Percentiles rank a stretch among this genome's conserved stretches.
These are phyloP conservation scores for Pluvialis apricaria DNA, from an alignment of 2,113 vertebrate species.

Conservation along the genomic window DNA sequence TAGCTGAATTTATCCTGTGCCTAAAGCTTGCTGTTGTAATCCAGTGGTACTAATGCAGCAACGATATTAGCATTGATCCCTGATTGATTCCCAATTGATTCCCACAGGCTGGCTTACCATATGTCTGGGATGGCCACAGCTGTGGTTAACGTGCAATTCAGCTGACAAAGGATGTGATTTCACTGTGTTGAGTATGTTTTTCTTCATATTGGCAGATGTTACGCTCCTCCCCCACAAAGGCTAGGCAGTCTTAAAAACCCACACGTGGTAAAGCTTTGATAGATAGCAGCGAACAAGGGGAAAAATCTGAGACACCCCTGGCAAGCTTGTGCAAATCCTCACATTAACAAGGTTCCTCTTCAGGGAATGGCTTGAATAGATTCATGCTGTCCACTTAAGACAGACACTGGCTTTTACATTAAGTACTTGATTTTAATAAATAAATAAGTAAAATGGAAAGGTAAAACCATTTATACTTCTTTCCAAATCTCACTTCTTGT, in stretches of 20 bases:
- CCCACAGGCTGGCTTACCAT: not conserved
- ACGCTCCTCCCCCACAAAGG: slow-evolving; percentile 47
- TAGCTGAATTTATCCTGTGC: not conserved
- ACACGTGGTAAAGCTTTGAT: not conserved
- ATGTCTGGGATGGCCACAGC: not conserved
- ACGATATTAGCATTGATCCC: fast-evolving
- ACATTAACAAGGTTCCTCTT: not conserved
- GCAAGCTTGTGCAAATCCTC: not conserved
- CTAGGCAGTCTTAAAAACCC: not conserved
- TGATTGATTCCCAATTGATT: not conserved
- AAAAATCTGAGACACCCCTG: not conserved
- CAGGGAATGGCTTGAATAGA: not conserved
- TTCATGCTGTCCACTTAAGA: not conserved
- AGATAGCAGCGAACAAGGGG: not conserved
- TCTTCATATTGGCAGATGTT: not conserved
- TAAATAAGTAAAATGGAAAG: not conserved
- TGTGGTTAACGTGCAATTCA: not conserved
- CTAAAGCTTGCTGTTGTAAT: not conserved
- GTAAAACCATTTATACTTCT: not conserved
- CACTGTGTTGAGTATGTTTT: not conserved
- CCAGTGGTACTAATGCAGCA: fast-evolving
- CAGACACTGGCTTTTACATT: not conserved
- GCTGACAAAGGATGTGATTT: not conserved
- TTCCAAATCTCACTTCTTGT: not conserved
- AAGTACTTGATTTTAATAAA: not conserved